Percentiles rank a stretch among this genome's conserved stretches.
phyloP scores from a whole-genome alignment of 2,113 vertebrate genomes.

The Sminthopsis crassicaudata region DNA sequence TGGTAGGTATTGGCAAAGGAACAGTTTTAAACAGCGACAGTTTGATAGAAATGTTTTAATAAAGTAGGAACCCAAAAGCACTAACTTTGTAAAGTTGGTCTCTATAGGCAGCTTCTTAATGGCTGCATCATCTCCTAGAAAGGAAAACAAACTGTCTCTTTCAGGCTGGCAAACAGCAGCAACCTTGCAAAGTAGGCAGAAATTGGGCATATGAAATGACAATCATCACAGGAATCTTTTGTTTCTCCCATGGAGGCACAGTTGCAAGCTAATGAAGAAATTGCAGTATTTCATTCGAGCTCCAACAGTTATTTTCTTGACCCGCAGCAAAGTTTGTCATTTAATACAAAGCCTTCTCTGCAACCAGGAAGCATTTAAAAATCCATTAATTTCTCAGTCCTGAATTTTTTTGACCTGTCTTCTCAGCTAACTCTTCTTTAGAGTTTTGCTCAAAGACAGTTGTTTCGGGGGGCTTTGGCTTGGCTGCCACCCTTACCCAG shows the following conservation, averaged over 20 bases:
- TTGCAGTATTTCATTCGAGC: not conserved
- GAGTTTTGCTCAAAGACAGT: constrained; percentile 2
- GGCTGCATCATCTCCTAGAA: constrained; percentile 12
- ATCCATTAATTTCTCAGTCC: not conserved
- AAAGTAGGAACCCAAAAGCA: not conserved
- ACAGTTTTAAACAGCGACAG: not conserved
- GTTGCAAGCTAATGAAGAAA: constrained; percentile 21
- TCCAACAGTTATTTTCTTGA: constrained; percentile 33
- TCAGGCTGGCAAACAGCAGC: not conserved
- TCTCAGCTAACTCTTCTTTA: constrained; percentile 25
- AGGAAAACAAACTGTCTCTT: not conserved
- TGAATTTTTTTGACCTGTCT: constrained; percentile 19
- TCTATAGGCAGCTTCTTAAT: not conserved
- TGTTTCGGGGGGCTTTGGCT: not conserved
- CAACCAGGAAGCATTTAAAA: constrained; percentile 34
- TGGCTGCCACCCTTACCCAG: constrained; percentile 32
- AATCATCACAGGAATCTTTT: not conserved
- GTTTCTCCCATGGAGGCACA: not conserved
- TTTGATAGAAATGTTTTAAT: constrained; percentile 3
- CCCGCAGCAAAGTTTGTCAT: constrained; percentile 26
- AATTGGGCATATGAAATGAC: not conserved
- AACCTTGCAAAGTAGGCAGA: not conserved
- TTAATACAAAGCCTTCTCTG: constrained; percentile 1
- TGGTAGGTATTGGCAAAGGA: constrained; percentile 8
- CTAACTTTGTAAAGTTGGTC: not conserved